These are phyloP conservation scores for Caenorhabditis inopinata DNA, from an alignment of 1,140 invertebrate species.

Conservation along the genomic window DNA sequence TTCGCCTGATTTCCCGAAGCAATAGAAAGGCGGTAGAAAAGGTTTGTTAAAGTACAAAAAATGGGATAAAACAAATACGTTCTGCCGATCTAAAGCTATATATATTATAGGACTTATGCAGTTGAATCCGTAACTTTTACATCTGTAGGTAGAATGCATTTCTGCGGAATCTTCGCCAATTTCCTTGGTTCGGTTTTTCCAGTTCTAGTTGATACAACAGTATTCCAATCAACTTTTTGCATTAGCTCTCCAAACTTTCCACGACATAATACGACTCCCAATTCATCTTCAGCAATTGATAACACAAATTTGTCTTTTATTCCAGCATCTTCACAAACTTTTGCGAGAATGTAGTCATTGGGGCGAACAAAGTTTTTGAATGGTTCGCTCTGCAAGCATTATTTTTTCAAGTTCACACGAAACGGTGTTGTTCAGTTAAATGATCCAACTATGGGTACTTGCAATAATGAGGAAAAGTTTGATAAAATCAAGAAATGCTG, in stretches of 20 bases:
- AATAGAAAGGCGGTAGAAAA: not conserved
- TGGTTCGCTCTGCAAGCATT: not conserved
- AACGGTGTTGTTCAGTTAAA: too few species aligned
- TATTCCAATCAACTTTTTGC: conserved; percentile 19
- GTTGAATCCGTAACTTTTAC: not conserved
- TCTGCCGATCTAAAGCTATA: not conserved
- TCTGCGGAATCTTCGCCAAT: not conserved
- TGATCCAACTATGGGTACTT: too few species aligned
- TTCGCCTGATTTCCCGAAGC: not conserved
- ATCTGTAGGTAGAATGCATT: not conserved
- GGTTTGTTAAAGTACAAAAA: conserved; percentile 4
- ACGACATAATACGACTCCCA: not conserved
- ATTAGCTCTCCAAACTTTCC: not conserved
- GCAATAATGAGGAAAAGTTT: too few species aligned
- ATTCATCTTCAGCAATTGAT: conserved; percentile 1
- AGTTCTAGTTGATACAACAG: not conserved
- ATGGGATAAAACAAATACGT: too few species aligned
- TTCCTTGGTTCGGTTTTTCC: not conserved
- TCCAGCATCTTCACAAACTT: conserved; percentile 12
- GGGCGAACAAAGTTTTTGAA: conserved; percentile 22
- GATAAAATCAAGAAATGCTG: too few species aligned
- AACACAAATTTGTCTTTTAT: conserved; percentile 13
- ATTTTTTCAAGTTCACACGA: not conserved
- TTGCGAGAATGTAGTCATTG: conserved; percentile 16
- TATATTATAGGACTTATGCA: not conserved